These are phyloP conservation scores for Patagioenas fasciata DNA, from an alignment of 2,113 vertebrate species.

Conservation along the genomic window DNA sequence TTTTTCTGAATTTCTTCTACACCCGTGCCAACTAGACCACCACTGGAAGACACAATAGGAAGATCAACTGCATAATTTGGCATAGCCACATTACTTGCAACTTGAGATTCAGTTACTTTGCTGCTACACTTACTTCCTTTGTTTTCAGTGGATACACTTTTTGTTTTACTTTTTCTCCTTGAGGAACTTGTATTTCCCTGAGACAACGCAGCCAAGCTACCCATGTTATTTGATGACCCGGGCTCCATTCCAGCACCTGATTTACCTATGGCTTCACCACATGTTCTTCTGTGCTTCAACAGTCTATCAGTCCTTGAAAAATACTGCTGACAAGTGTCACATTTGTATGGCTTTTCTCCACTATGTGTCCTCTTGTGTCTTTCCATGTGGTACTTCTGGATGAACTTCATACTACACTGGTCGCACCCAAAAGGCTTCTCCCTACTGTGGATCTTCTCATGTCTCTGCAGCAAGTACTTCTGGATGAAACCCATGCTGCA, in stretches of 20 bases:
- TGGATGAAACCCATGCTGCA: conserved; percentile 99
- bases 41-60: conserved; percentile 83
- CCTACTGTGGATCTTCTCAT: conserved; percentile 97
- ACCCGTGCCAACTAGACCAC: conserved; percentile 80
- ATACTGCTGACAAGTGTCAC: conserved; percentile 99
- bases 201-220: conserved; percentile 86
- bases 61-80: conserved; percentile 90
- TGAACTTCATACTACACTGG: conserved; percentile 99
- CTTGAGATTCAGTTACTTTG: conserved; percentile 81
- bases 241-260: conserved; percentile 84
- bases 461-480: conserved; percentile 95
- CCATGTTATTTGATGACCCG: conserved; percentile 82
- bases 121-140: conserved; percentile 88
- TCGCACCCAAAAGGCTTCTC: conserved; percentile 98
- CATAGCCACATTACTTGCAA: conserved; percentile 80
- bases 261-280: conserved; percentile 97
- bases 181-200: conserved; percentile 96
- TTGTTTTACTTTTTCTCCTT: conserved; percentile 92
- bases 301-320: conserved; percentile 98
- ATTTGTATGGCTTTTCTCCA: conserved; percentile 99
- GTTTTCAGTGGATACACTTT: conserved; percentile 81
- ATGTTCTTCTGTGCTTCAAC: conserved; percentile 99
- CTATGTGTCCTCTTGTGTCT: conserved; percentile 98
- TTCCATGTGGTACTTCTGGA: conserved; percentile 99
- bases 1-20: conserved; percentile 86